A percentile compares a stretch with the other conserved stretches of the same genome.
These are phyloP conservation scores for Neosilurus hyrtlii DNA, from an alignment of 2,797 vertebrate species.

Conservation along the genomic window DNA sequence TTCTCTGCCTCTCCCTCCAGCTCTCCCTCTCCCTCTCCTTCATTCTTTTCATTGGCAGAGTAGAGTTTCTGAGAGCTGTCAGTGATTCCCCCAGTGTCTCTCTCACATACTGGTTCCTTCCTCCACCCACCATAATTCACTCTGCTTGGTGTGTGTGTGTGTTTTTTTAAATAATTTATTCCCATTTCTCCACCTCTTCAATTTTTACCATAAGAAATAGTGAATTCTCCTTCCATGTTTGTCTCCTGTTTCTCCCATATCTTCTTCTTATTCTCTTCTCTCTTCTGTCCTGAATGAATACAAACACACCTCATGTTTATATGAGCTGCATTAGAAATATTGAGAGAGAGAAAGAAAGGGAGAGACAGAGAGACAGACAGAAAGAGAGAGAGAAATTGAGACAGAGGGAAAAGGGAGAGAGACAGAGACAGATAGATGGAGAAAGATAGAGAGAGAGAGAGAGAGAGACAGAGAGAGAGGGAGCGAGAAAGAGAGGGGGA, in stretches of 20 bases:
- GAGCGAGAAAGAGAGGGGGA: no score
- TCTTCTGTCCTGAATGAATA: conserved; percentile 22
- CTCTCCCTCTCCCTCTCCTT: background rate
- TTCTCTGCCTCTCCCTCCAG: background rate
- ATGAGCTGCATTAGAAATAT: background rate
- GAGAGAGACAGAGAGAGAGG: no score
- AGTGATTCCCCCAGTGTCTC: background rate
- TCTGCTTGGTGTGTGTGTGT: conserved; percentile 39
- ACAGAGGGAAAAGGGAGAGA: background rate
- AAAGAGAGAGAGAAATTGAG: no score
- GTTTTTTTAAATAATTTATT: conserved; percentile 41
- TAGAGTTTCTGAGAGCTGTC: background rate
- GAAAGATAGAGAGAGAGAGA: background rate
- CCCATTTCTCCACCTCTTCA: conserved; percentile 53
- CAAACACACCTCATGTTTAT: background rate
- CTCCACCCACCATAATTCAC: conserved; percentile 30
- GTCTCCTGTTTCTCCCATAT: conserved; percentile 26
- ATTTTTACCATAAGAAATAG: conserved; percentile 27
- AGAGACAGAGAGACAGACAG: no score
- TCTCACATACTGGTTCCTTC: background rate
- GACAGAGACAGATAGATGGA: no score
- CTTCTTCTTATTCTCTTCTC: conserved; percentile 46
- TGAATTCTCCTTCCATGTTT: background rate
- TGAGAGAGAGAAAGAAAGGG: background rate
- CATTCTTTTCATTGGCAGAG: background rate